Evolutionary conservation across 1,140 invertebrate genomes (phyloP).

Genomic region (Hetaerina americana): DNA sequence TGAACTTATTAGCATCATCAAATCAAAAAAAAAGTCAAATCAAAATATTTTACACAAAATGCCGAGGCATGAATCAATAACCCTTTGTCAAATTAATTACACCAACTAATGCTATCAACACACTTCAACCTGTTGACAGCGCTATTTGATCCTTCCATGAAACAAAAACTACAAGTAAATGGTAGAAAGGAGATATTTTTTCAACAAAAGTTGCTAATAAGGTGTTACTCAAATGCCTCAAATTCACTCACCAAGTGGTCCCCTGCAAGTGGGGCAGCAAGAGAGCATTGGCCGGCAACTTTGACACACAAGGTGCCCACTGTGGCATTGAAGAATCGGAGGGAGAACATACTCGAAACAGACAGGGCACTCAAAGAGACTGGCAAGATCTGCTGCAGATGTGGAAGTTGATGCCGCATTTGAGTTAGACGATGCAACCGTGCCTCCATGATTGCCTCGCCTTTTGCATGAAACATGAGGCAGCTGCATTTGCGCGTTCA

Average conservation of each 20-base stretch:
- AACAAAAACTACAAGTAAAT: too few relatives aligned
- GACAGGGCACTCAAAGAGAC: slow-evolving; percentile 97
- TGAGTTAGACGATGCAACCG: neutral
- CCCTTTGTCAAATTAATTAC: too few relatives aligned
- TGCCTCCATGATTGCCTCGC: neutral
- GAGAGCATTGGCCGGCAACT: slow-evolving; percentile 91
- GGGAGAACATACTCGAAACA: slow-evolving; percentile 99
- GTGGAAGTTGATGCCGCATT: neutral
- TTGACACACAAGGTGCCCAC: slow-evolving; percentile 81
- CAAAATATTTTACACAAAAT: too few relatives aligned
- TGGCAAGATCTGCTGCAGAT: slow-evolving; percentile 58
- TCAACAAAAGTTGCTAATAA: too few relatives aligned
- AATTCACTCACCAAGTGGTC: slow-evolving; percentile 62
- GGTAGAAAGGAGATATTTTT: too few relatives aligned
- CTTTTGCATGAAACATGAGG: neutral
- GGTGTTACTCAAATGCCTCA: too few relatives aligned
- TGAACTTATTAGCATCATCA: too few relatives aligned
- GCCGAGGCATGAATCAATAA: too few relatives aligned
- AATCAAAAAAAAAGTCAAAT: too few relatives aligned
- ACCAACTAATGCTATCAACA: too few relatives aligned
- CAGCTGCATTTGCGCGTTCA: neutral
- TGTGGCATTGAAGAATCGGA: slow-evolving; percentile 82
- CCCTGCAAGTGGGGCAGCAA: slow-evolving; percentile 94
- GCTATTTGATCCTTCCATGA: too few relatives aligned
- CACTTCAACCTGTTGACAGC: too few relatives aligned